phyloP scores from a whole-genome alignment of 2,797 vertebrate genomes.

The Phrynocephalus forsythii region DNA sequence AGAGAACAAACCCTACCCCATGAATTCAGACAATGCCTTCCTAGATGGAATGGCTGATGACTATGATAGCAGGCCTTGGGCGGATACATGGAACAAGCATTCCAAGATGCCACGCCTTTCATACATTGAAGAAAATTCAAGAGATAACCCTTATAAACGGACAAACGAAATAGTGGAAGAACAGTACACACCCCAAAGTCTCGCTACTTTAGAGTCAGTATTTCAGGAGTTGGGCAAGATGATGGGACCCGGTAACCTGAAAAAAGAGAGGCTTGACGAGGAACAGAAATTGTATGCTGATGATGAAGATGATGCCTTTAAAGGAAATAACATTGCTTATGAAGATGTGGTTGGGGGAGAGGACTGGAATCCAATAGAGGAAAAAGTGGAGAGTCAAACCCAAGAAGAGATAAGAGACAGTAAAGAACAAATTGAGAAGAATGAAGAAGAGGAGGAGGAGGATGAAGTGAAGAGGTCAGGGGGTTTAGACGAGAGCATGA shows the following conservation, averaged over 20 bases:
- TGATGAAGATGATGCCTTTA: slow-evolving; percentile 85
- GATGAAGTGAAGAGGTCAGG: slow-evolving; percentile 83
- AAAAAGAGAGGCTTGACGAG: slow-evolving; percentile 84
- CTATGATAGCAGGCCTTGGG: slow-evolving; percentile 85
- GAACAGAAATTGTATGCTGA: slow-evolving; percentile 85
- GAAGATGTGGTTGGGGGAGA: slow-evolving; percentile 88
- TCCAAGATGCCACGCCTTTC: slow-evolving; percentile 81
- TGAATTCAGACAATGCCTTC: slow-evolving; percentile 80
- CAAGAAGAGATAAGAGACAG: slow-evolving; percentile 90
- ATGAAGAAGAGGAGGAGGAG: slow-evolving; percentile 81
- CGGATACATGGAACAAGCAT: slow-evolving; percentile 76
- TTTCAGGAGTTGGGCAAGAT: slow-evolving; percentile 94
- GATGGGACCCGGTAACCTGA: slow-evolving; percentile 76
- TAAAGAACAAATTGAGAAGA: slow-evolving; percentile 81
- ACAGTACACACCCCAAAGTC: slow-evolving; percentile 93
- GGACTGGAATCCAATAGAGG: slow-evolving; percentile 89
- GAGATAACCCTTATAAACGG: slow-evolving; percentile 88
- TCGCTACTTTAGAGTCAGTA: slow-evolving; percentile 93
- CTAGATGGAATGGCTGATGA: slow-evolving; percentile 77
- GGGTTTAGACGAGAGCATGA: slow-evolving; percentile 74
- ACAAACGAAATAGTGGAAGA: slow-evolving; percentile 95
- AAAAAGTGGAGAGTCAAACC: slow-evolving; percentile 91
- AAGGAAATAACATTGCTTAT: slow-evolving; percentile 85
- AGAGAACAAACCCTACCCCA: slow-evolving; percentile 80
- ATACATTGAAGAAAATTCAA: slow-evolving; percentile 85